These are phyloP conservation scores for Scatophagus argus DNA, from an alignment of 2,113 vertebrate genomes.

Conservation along the genomic window DNA sequence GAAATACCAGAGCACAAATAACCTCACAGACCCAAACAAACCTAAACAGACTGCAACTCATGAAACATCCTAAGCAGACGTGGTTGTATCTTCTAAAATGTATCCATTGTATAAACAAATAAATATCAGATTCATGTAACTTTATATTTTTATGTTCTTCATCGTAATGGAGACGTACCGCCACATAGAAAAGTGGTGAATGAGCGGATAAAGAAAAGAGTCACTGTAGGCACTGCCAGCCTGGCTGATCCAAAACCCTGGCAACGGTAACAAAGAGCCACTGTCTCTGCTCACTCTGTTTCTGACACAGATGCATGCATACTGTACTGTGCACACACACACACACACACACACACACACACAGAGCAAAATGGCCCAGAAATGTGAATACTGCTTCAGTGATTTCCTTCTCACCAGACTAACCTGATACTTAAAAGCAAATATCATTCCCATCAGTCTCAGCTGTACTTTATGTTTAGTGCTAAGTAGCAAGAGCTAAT, in stretches of 20 bases:
- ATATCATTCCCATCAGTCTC: no score
- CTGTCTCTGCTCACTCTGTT: constrained; percentile 48
- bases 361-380: neutral
- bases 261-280: constrained; percentile 71
- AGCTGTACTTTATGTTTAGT: no score
- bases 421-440: neutral
- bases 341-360: neutral
- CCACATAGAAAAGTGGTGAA: constrained; percentile 32
- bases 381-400: constrained; percentile 4
- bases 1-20: neutral
- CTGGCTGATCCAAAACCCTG: constrained; percentile 60
- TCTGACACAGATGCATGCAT: constrained; percentile 29
- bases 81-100: neutral
- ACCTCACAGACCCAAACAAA: no score
- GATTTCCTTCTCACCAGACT: neutral
- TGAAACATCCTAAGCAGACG: neutral
- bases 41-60: neutral
- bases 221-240: constrained; percentile 48
- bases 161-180: neutral
- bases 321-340: constrained; percentile 37
- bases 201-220: constrained; percentile 59
- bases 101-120: no score
- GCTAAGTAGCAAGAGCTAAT: no score
- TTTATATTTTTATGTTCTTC: neutral
- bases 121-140: neutral